Conservation (phyloP, 1,140 invertebrate species). For the Uloborus diversus region DNA sequence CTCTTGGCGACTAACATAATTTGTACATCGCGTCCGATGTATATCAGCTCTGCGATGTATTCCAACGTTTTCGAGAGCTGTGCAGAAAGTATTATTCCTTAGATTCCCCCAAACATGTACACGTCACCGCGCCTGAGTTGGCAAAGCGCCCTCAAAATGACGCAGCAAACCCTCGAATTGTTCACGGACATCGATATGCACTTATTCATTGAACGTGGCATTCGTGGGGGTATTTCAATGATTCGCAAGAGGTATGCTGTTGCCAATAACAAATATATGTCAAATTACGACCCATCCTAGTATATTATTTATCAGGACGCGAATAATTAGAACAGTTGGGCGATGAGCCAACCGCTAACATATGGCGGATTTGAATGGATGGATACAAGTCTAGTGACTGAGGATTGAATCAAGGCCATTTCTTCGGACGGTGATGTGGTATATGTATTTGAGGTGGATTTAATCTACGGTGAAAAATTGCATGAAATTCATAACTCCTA, state of each 20-base stretch:
- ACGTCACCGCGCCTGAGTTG: too few relatives aligned
- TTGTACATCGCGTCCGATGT: too few relatives aligned
- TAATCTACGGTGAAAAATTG: background rate
- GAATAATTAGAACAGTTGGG: slow-evolving; percentile 60
- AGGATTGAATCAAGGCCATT: background rate
- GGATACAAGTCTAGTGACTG: background rate
- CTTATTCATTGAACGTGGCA: too few relatives aligned
- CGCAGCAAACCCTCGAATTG: too few relatives aligned
- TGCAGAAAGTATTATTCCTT: too few relatives aligned
- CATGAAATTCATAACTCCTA: background rate
- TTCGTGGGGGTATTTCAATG: too few relatives aligned
- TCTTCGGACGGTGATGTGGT: background rate
- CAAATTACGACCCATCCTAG: slow-evolving; percentile 47
- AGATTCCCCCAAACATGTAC: too few relatives aligned
- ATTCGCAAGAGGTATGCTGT: slow-evolving; percentile 59
- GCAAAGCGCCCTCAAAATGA: too few relatives aligned
- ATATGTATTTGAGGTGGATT: slow-evolving; percentile 16
- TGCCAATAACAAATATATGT: slow-evolving; percentile 60
- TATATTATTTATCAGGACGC: slow-evolving; percentile 58
- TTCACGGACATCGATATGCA: too few relatives aligned
- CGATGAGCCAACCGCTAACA: background rate
- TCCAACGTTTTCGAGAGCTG: too few relatives aligned
- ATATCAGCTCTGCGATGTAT: too few relatives aligned
- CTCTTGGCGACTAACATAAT: too few relatives aligned
- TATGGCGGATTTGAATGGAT: background rate